Percentiles rank a stretch among this genome's conserved stretches.
phyloP scores from a whole-genome alignment of 2,113 vertebrate genomes.

The Dicentrarchus labrax region DNA sequence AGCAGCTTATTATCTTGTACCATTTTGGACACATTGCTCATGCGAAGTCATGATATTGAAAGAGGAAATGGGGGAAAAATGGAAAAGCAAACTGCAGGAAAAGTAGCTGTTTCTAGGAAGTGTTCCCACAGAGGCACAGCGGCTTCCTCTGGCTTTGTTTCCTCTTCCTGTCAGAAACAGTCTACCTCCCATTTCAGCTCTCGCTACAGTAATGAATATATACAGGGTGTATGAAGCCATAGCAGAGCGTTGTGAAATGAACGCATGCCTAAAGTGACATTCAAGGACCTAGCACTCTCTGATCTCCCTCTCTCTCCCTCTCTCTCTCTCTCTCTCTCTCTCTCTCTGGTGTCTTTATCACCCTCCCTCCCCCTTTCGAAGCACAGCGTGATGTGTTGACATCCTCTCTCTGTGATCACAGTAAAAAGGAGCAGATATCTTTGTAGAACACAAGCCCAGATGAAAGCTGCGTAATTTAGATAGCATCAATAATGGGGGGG shows the following conservation, averaged over 20 bases:
- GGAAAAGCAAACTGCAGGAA: not conserved
- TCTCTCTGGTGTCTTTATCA: constrained; percentile 28
- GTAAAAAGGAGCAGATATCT: constrained; percentile 51
- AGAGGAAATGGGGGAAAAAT: not conserved
- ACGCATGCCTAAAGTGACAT: constrained; percentile 42
- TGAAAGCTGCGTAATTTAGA: constrained; percentile 75
- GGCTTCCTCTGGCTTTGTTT: constrained; percentile 20
- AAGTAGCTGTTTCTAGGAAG: constrained; percentile 1
- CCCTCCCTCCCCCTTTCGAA: constrained; percentile 1
- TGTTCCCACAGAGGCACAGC: not conserved
- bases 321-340: constrained; percentile 26
- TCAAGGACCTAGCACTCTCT: constrained; percentile 24
- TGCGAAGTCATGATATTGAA: not conserved
- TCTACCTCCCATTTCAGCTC: constrained; percentile 15
- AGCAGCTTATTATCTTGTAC: not conserved
- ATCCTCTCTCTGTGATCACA: constrained; percentile 34
- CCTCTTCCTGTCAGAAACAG: constrained; percentile 41
- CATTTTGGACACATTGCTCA: not conserved
- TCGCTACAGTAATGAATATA: constrained; percentile 11
- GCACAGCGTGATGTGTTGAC: constrained; percentile 15
- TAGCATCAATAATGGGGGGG: constrained; percentile 63
- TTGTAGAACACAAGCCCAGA: constrained; percentile 50
- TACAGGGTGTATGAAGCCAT: not conserved
- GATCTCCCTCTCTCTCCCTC: constrained; percentile 4
- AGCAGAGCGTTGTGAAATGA: constrained; percentile 28